phyloP scores from a whole-genome alignment of 2,797 vertebrate species.

The Leptatherina wallacei region DNA sequence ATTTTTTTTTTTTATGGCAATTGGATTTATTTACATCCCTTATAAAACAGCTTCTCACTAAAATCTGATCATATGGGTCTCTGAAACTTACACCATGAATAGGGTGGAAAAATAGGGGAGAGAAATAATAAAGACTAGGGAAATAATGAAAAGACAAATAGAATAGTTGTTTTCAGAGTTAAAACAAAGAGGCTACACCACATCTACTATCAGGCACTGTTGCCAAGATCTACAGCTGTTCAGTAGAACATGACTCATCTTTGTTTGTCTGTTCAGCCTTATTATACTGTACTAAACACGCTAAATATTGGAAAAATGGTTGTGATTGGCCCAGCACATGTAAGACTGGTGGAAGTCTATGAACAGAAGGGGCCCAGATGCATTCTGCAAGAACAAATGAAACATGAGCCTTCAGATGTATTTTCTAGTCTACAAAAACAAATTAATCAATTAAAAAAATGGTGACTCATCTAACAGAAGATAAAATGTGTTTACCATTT shows the following conservation, averaged over 20 bases:
- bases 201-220: too few relatives aligned
- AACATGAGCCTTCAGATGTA: not conserved
- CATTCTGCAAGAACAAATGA: not conserved
- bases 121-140: not conserved
- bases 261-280: not conserved
- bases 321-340: too few relatives aligned
- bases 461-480: not conserved
- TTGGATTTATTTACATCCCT: not conserved
- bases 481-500: not conserved
- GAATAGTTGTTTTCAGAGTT: not conserved
- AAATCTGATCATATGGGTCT: not conserved
- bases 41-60: not conserved
- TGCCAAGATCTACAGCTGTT: not conserved
- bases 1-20: not conserved
- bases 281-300: not conserved
- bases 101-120: not conserved
- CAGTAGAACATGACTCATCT: not conserved
- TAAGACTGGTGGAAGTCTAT: not conserved
- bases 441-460: not conserved
- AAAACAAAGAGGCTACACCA: too few relatives aligned
- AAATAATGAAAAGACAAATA: not conserved
- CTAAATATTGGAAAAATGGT: not conserved
- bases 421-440: not conserved
- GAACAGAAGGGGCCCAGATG: not conserved
- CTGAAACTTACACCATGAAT: not conserved